Percentiles rank a stretch among this genome's conserved stretches.
Conservation (phyloP, 2,888 invertebrate species). For the Lasiommata megera region DNA sequence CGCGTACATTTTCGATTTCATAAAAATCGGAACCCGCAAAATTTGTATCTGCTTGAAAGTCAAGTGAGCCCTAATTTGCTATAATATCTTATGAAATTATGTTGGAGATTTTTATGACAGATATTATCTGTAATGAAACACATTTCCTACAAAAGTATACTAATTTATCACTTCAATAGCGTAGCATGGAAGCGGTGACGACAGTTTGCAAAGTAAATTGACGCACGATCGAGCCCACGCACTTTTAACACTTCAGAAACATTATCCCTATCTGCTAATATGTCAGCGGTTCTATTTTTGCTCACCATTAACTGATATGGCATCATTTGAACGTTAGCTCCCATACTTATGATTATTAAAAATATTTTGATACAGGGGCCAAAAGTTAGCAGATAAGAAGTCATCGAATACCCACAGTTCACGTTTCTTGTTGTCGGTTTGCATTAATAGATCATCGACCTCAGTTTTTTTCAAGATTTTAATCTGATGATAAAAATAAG, state of each 20-base stretch:
- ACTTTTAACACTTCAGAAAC: constrained; percentile 49
- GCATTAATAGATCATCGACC: constrained; percentile 39
- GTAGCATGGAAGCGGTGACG: constrained; percentile 54
- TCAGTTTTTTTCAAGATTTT: constrained; percentile 14
- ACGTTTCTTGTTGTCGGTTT: neutral
- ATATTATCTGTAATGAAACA: no score
- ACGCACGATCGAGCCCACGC: constrained; percentile 69
- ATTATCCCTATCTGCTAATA: constrained; percentile 50
- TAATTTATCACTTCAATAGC: neutral
- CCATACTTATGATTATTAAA: constrained; percentile 1
- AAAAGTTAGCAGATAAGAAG: constrained; percentile 50
- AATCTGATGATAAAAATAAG: neutral
- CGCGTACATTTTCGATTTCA: no score
- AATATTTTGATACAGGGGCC: constrained; percentile 40
- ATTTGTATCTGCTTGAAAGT: no score
- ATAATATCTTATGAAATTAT: no score
- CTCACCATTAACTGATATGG: constrained; percentile 12
- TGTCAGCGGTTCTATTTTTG: constrained; percentile 12
- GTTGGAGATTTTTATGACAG: no score
- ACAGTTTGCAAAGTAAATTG: constrained; percentile 63
- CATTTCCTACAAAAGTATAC: neutral
- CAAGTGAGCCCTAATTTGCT: no score
- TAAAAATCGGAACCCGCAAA: no score
- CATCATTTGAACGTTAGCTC: neutral
- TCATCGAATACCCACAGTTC: constrained; percentile 37